Evolutionary conservation across 1,140 invertebrate genomes (phyloP).

Genomic region (Drosophila pseudoobscura): DNA sequence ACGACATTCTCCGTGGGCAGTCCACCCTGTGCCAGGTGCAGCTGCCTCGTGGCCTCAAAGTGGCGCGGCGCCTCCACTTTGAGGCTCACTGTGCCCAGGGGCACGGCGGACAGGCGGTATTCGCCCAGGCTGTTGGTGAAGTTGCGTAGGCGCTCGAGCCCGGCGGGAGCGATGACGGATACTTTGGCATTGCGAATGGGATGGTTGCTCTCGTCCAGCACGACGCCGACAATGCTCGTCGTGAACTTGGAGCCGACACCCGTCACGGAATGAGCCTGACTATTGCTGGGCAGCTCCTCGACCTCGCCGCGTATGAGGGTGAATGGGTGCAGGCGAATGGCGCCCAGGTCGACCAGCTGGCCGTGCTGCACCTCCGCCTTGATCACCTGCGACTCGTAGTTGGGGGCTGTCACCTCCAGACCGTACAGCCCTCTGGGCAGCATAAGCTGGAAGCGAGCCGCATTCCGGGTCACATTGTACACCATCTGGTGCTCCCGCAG

Average conservation of each 20-base stretch:
- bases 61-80: constrained; percentile 86
- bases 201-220: constrained; percentile 85
- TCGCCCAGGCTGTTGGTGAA: constrained; percentile 85
- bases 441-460: constrained; percentile 88
- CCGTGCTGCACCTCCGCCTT: constrained; percentile 80
- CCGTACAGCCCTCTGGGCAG: constrained; percentile 87
- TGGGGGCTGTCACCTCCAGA: constrained; percentile 85
- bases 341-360: constrained; percentile 53
- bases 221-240: constrained; percentile 84
- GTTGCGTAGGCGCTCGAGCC: constrained; percentile 68
- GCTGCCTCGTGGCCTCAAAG: constrained; percentile 84
- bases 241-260: constrained; percentile 3
- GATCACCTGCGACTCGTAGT: constrained; percentile 84
- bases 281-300: constrained; percentile 49
- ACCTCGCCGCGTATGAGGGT: constrained; percentile 63
- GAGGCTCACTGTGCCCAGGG: constrained; percentile 85
- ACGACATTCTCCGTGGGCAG: constrained; percentile 85
- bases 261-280: not conserved
- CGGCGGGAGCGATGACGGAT: constrained; percentile 80
- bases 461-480: constrained; percentile 87
- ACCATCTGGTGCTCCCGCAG: constrained; percentile 86
- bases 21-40: constrained; percentile 83
- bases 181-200: constrained; percentile 86
- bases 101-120: constrained; percentile 85
- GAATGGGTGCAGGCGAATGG: constrained; percentile 45